phyloP scores from a whole-genome alignment of 2,888 invertebrate species.

The Conops quadrifasciatus region DNA sequence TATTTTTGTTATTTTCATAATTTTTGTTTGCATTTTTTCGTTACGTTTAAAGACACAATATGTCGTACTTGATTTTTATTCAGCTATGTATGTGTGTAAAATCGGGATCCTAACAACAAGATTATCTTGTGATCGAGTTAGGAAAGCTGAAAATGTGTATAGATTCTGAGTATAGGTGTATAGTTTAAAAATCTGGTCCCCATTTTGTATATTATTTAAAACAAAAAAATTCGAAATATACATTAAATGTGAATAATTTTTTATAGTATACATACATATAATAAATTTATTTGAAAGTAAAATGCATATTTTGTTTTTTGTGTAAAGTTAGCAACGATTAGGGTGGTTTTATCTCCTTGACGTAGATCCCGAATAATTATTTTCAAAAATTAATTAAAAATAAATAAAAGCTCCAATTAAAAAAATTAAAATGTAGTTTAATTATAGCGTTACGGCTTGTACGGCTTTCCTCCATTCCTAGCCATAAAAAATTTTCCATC shows the following conservation, averaged over 20 bases:
- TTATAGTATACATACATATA: constrained; percentile 25
- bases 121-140: not conserved
- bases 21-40: constrained; percentile 13
- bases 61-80: constrained; percentile 8
- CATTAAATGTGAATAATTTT: constrained; percentile 31
- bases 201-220: constrained; percentile 38
- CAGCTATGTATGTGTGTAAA: constrained; percentile 31
- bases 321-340: too few species aligned
- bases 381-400: constrained; percentile 22
- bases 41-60: not conserved
- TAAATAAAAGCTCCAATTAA: not conserved
- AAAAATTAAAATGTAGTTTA: too few species aligned
- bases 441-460: too few species aligned
- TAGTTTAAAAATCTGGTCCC: constrained; percentile 48
- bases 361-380: too few species aligned
- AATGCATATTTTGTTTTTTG: constrained; percentile 33
- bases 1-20: constrained; percentile 17
- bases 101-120: constrained; percentile 13
- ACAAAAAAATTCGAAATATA: constrained; percentile 21
- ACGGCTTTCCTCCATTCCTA: too few species aligned
- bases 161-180: constrained; percentile 33
- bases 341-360: too few species aligned
- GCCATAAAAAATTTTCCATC: too few species aligned
- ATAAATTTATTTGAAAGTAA: constrained; percentile 44
- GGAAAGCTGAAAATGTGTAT: constrained; percentile 26